A percentile compares a stretch with the other conserved stretches of the same genome.
These are phyloP conservation scores for Phrixothrix hirtus DNA, from an alignment of 2,888 invertebrate genomes.

Conservation along the genomic window DNA sequence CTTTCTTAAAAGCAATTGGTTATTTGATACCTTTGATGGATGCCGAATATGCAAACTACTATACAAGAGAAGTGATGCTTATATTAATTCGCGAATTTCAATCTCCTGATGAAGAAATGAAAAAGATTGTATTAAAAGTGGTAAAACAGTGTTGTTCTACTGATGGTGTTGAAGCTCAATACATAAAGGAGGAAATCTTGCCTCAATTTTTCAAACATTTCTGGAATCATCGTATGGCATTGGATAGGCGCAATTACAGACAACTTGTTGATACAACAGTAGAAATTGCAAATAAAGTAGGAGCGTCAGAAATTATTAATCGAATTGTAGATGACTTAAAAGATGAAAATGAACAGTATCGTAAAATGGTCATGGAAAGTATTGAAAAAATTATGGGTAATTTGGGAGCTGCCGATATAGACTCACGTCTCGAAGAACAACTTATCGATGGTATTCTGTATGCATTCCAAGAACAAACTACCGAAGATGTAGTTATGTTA, in stretches of 20 bases:
- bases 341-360: slow-evolving; percentile 98
- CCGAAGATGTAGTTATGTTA: slow-evolving; percentile 99
- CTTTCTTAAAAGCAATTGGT: slow-evolving; percentile 99
- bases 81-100: slow-evolving; percentile 99
- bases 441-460: slow-evolving; percentile 99
- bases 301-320: slow-evolving; percentile 98
- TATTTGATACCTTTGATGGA: slow-evolving; percentile 99
- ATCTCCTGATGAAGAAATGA: slow-evolving; percentile 99
- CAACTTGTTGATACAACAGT: slow-evolving; percentile 99
- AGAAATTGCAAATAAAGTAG: slow-evolving; percentile 99
- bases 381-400: slow-evolving; percentile 99
- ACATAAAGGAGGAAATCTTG: slow-evolving; percentile 98
- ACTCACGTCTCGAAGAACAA: slow-evolving; percentile 96
- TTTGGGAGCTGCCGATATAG: slow-evolving; percentile 96
- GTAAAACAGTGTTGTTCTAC: slow-evolving; percentile 99
- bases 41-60: slow-evolving; percentile 99
- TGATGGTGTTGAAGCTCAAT: slow-evolving; percentile 99
- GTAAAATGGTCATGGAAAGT: slow-evolving; percentile 99
- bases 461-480: slow-evolving; percentile 99
- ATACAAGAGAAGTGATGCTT: slow-evolving; percentile 98
- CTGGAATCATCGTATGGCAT: slow-evolving; percentile 99
- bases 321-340: slow-evolving; percentile 98
- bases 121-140: slow-evolving; percentile 99
- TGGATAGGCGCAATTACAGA: slow-evolving; percentile 96
- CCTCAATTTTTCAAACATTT: slow-evolving; percentile 99